Conservation (phyloP, 2,797 vertebrate species). For the Tangara arthus region DNA sequence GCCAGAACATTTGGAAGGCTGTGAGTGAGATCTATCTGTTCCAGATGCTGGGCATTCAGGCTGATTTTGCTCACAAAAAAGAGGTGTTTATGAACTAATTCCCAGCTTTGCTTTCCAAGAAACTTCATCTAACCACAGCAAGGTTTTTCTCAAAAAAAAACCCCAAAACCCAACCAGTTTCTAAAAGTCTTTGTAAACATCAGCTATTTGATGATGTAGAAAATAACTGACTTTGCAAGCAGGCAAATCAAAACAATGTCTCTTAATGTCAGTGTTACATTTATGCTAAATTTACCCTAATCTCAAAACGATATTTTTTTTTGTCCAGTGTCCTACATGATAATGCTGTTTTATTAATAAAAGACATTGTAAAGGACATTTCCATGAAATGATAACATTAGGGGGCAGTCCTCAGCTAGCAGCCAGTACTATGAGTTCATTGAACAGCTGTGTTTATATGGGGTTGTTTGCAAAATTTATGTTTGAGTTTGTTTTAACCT, state of each 20-base stretch:
- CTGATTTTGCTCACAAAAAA: not conserved
- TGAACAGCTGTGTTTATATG: conserved; percentile 59
- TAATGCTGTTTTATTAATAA: not conserved
- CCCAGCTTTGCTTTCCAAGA: not conserved
- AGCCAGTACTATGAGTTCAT: not conserved
- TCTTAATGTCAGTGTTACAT: not conserved
- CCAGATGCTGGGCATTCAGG: not conserved
- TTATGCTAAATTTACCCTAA: not conserved
- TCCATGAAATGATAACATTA: conserved; percentile 13
- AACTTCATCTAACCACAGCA: not conserved
- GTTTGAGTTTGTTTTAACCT: conserved; percentile 53
- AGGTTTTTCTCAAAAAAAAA: not conserved
- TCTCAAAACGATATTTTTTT: not conserved
- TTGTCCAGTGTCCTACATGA: not conserved
- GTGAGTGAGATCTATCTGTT: not conserved
- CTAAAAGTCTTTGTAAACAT: not conserved
- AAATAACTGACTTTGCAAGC: not conserved
- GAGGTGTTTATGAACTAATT: not conserved
- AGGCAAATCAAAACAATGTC: not conserved
- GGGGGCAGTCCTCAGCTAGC: conserved; percentile 48
- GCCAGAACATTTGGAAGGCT: not conserved
- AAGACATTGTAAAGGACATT: not conserved
- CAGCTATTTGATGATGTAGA: not conserved
- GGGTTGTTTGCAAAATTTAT: conserved; percentile 52
- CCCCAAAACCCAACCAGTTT: not conserved